Percentiles rank a stretch among this genome's conserved stretches.
These are phyloP conservation scores for Thumatha senex DNA, from an alignment of 2,888 invertebrate species.

Conservation along the genomic window DNA sequence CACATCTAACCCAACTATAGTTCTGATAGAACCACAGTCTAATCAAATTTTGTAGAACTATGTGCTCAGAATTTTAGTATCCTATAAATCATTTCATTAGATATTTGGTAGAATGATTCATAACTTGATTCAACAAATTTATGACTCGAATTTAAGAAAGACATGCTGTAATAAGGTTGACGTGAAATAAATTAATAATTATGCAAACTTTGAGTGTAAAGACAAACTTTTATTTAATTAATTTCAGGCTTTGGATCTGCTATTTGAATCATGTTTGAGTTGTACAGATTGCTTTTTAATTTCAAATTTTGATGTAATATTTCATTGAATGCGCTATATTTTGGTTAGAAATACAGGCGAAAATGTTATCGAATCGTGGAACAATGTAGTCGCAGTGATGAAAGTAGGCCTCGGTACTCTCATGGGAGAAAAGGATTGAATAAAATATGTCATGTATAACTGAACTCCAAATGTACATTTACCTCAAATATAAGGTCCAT, in stretches of 20 bases:
- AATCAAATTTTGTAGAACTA: not conserved
- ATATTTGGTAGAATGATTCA: conserved; percentile 1
- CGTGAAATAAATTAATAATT: conserved; percentile 7
- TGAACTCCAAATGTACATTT: conserved; percentile 10
- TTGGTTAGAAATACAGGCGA: not conserved
- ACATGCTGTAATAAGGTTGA: not conserved
- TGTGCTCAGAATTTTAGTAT: not conserved
- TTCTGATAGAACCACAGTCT: no score
- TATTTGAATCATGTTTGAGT: not conserved
- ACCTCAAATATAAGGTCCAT: conserved; percentile 3
- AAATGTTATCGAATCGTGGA: conserved; percentile 13
- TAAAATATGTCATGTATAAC: conserved; percentile 15
- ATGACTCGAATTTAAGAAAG: conserved; percentile 1
- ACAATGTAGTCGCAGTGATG: conserved; percentile 8
- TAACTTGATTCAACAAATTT: conserved; percentile 2
- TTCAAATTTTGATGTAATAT: not conserved
- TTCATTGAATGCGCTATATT: not conserved
- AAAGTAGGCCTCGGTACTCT: not conserved
- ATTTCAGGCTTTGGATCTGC: conserved; percentile 6
- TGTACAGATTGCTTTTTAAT: not conserved
- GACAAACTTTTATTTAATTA: conserved; percentile 3
- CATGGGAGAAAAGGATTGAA: conserved; percentile 16
- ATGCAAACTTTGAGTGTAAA: conserved; percentile 3
- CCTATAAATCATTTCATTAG: not conserved
- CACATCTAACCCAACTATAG: no score